Evolutionary conservation across 2,797 vertebrate genomes (phyloP), one percentile per base, ranked within the genome.

Genomic region (Fistularia commersonii): DNA sequence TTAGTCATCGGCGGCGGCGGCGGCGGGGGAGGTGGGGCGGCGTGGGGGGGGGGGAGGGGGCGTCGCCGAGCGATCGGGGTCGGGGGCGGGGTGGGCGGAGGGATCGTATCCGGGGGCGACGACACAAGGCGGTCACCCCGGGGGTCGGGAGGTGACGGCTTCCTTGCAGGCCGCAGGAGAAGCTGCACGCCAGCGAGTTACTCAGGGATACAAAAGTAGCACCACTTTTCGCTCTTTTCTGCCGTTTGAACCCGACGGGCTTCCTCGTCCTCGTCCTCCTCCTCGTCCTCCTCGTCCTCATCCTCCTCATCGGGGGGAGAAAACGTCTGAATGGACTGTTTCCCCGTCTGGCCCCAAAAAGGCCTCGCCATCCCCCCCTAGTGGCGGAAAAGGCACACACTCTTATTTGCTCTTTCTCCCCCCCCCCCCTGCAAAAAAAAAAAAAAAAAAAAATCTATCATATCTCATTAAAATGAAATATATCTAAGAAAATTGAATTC

Each of bases 321-420:
- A n/a, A n/a, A n/a, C n/a, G n/a, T n/a, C n/a, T n/a, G n/a, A n/a
- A n/a, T n/a, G n/a, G n/a, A n/a, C n/a, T n/a, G n/a, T n/a, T n/a
- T n/a, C n/a, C n/a, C n/a, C n/a, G n/a, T n/a, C n/a, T 61, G 12
- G 11, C 36, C 11, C 54, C 52, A 72, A 51, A 75, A 79, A 86
- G 72, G 83, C 75, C 64, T 79, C 79, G 83, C 45, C 73, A 83
- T 83, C 67, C 83, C 85, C 82, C 85, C 83, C 86, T 86, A 84
- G 86, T 87, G 86, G 86, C 64, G 65, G 48, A 45, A 40, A 41
- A 61, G 31, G 56, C 65, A 55, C 54, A 6, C 1, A 76, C 59
- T 56, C 49, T 51, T 51, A 44, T 41, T 65, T 42, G 41, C 41
- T 50, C 38, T 5, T 39, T 38, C 32, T 8, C 45, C 41, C 63